These are phyloP conservation scores for Chirona hameri DNA, from an alignment of 2,888 invertebrate genomes.

Conservation along the genomic window DNA sequence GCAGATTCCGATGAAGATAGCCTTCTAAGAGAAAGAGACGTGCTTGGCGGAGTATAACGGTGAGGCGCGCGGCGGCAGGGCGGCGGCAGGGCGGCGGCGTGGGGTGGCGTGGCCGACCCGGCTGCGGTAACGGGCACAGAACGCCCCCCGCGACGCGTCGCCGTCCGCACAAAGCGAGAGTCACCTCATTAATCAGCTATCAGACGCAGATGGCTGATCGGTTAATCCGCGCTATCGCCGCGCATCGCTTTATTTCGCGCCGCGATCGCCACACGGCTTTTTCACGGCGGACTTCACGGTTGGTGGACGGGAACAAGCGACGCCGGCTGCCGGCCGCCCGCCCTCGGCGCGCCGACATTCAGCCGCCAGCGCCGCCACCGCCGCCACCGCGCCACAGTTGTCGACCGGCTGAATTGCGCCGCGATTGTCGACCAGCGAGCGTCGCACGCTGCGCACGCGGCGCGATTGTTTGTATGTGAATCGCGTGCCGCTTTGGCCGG, in stretches of 20 bases:
- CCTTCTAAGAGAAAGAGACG: neutral
- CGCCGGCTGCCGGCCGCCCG: neutral
- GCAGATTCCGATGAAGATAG: neutral
- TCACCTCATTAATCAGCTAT: conserved; percentile 23
- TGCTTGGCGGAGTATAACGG: neutral
- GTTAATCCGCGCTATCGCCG: conserved; percentile 2
- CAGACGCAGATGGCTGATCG: conserved; percentile 13
- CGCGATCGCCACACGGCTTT: neutral
- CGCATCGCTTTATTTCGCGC: conserved; percentile 3
- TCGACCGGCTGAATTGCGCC: neutral
- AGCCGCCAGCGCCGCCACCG: neutral
- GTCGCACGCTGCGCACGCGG: no score
- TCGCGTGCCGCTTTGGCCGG: no score
- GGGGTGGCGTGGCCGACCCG: no score
- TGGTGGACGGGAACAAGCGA: neutral
- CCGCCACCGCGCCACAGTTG: neutral
- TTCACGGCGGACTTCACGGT: neutral
- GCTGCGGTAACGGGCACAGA: neutral
- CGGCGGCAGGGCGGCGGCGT: neutral
- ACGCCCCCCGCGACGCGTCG: conserved; percentile 4
- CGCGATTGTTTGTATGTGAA: no score
- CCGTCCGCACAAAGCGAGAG: neutral
- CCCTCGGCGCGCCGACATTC: no score
- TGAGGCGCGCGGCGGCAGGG: neutral
- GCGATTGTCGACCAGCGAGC: neutral